These are phyloP conservation scores for Nephrotoma guestfalica DNA, from an alignment of 2,888 invertebrate genomes.

Conservation along the genomic window DNA sequence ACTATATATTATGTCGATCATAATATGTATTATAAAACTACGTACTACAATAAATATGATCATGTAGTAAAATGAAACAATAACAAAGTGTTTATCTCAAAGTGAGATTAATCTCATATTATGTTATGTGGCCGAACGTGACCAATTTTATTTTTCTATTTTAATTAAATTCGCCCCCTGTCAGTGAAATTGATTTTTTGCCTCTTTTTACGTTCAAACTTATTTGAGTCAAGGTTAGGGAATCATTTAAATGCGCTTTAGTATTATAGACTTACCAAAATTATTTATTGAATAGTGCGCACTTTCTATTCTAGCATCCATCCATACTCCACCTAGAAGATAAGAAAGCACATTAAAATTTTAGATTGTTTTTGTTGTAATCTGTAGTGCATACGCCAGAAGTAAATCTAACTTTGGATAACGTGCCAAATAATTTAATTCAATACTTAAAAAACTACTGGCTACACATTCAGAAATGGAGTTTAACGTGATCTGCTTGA, in stretches of 20 bases:
- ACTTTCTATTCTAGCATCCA: too few species aligned
- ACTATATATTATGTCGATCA: background rate
- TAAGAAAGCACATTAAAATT: too few species aligned
- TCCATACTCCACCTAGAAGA: too few species aligned
- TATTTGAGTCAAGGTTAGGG: background rate
- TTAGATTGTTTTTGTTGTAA: too few species aligned
- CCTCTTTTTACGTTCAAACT: too few species aligned
- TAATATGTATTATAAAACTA: background rate
- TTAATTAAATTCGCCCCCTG: background rate
- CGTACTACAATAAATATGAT: background rate
- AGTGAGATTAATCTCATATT: background rate
- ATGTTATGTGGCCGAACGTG: background rate
- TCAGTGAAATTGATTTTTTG: background rate
- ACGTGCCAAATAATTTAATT: too few species aligned
- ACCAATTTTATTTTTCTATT: background rate
- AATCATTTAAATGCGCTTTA: background rate
- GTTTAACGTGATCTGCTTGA: too few species aligned
- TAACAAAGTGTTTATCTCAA: background rate
- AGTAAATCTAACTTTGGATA: too few species aligned
- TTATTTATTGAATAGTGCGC: background rate
- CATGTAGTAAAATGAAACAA: background rate
- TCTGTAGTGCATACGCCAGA: too few species aligned
- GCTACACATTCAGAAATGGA: too few species aligned
- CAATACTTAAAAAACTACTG: too few species aligned
- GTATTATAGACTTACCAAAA: background rate